Evolutionary conservation across 2,888 invertebrate species (phyloP), one percentile per base, ranked within the genome.

Genomic region (Coleophora flavipennella): DNA sequence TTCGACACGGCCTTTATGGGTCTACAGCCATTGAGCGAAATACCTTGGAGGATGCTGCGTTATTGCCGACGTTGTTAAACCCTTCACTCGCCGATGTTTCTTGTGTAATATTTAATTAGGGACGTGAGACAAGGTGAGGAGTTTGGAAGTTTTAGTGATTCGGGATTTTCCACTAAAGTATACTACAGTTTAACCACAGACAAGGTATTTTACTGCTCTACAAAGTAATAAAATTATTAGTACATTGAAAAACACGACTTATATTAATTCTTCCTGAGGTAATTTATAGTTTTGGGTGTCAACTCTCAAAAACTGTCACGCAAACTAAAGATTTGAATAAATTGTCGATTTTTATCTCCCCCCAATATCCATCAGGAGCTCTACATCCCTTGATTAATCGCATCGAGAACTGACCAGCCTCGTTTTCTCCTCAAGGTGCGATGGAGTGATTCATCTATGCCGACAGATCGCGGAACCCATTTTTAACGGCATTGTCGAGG

Each of bases 401-500:
- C 34, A 40, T 32, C 20, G 6, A 6, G 20, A 20, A 20, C 20
- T 20, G 20, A 20, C 20, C 20, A 20, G 20, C 33, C 36, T 34
- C 12, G 14, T 37, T 45, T 48, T 48, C 38, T 37, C 40, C 53
- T 53, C 52, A 42, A 53, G 51, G 50, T 62, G 65, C 65, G 66
- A 45, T 46, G 65, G 51, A 62, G 62, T 68, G 67, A 73, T 78
- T 67, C 62, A 77, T 81, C 67, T 63, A 49, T 36, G 42, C 65
- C 58, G 78, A 75, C 75, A 72, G 72, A 53, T 57, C 66, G 56
- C 57, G 45, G 53, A 53, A 61, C 65, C 68, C 83, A 81, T 83
- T 83, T 83, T 81, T 80, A 79, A 83, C 76, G 61, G 57, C 57
- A 67, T 79, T 80, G 79, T 80, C 54, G 60, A 62, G 52, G 58